Evolutionary conservation across 2,888 invertebrate species (phyloP), one percentile per base, ranked within the genome.

Genomic region (Stratiomys singularior): DNA sequence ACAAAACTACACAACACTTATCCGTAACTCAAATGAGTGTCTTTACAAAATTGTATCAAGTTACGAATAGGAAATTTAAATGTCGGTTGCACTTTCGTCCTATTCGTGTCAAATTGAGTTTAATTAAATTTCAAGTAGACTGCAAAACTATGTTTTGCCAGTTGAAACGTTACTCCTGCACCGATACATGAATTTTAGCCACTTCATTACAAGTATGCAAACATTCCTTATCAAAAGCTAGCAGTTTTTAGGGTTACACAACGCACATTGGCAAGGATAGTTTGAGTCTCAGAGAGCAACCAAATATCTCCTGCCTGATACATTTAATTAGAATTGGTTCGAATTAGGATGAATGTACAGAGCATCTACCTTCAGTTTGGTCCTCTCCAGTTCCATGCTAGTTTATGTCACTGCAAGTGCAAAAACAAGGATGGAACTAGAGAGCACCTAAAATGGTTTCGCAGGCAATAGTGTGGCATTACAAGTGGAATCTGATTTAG

Each of bases 71-170:
- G 7, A 66, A 3, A 21, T 13, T 28, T 37, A 66, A 66, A 25
- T 66, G 37, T 66, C 37, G 13, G 37, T 5, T 37, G 52, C 28
- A 71, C 64, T 13, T 9, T 37, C 37, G 30, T 76, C 28, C 66
- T 60, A 69, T 76, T 72, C 72, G 78, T 79, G 79, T 76, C 76
- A 78, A 78, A 72, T 78, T 78, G 72, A 76, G 56, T 79, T 78
- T 79, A 79, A 79, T 79, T 79, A 79, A 79, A 58, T 78, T 76
- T 76, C 58, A 56, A 79, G 76, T 72, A 21, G 21, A 46, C 66
- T 47, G 21, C n/a, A 46, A 25, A 74, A 15, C 5, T 56, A 18
- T 72, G 15, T 28, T 56, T n/a, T n/a, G 28, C 2, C 18, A 18
- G 67, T 67, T 4, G 21, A 44, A 21, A 21, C 1, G 1, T 44